Evolutionary conservation across 1,140 invertebrate species (phyloP), one percentile per base, ranked within the genome.

Genomic region (Aphidius gifuensis): DNA sequence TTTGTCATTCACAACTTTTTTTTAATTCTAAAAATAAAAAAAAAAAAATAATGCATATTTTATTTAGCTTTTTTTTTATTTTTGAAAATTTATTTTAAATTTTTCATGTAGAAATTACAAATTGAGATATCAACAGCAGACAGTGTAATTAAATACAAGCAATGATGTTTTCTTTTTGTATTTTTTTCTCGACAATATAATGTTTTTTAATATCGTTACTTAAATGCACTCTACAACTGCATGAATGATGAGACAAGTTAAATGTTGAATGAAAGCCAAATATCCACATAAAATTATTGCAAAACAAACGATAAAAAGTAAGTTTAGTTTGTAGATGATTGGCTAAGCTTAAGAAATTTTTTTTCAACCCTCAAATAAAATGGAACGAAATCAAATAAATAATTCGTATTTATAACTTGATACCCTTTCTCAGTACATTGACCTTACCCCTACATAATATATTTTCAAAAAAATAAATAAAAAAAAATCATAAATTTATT

Each of bases 231-330:
- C 68, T 59, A 46, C 6, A 62, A 46, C 63, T 66, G 42, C 66
- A 74, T 73, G 70, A 73, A 71, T 69, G 69, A 74, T 72, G 69
- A 72, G 68, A 58, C 42, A 43, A 50, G 54, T 43, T 71, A 66
- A 74, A 71, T 71, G 65, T 67, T 69, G 69, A 69, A 70, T 70
- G 69, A 68, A 63, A 51, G 56, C 66, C 60, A 64, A 58, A 32
- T 32, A 32, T 32, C 2, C 23, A 32, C 4, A 32, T 32, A 32
- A 32, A 32, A 32, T 3, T 32, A 32, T 32, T 32, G 4, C 23
- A 32, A 32, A 32, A 32, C 2, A 32, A 32, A 32, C 23, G 23
- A 32, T 32, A 32, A 32, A 32, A 32, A 32, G 23, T 32, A 32
- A 32, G 23, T 4, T 32, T 4, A 32, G 0, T 32, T 32, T 32